These are phyloP conservation scores for Botia kubotai DNA, from an alignment of 2,797 vertebrate species.

Conservation along the genomic window DNA sequence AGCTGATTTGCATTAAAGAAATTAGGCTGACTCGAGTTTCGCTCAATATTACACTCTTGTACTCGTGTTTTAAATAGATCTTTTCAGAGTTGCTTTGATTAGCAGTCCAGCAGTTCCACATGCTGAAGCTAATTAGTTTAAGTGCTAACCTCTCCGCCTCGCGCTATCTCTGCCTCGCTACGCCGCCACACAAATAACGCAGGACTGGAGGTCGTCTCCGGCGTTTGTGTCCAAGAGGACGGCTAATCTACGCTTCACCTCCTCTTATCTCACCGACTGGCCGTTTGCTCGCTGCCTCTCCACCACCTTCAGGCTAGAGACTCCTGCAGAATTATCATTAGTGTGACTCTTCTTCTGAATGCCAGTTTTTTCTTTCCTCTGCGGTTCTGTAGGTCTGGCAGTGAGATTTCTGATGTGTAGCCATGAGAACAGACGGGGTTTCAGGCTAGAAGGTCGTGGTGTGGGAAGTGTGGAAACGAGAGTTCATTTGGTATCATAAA, in stretches of 20 bases:
- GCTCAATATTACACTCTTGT: constrained; percentile 12
- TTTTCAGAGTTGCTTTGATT: constrained; percentile 26
- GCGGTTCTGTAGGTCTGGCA: too few relatives aligned
- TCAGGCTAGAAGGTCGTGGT: constrained; percentile 26
- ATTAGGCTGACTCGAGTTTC: neutral
- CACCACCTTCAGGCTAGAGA: constrained; percentile 38
- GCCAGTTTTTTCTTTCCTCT: neutral
- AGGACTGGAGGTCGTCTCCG: constrained; percentile 64
- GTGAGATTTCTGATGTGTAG: constrained; percentile 2
- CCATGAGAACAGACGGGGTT: constrained; percentile 10
- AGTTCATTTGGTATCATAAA: constrained; percentile 8
- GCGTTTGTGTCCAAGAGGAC: constrained; percentile 71
- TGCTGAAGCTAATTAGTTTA: constrained; percentile 42
- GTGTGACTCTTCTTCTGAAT: neutral
- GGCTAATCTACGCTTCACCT: constrained; percentile 74
- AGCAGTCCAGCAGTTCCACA: constrained; percentile 15
- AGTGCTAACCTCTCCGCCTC: constrained; percentile 28
- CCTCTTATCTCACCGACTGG: constrained; percentile 74
- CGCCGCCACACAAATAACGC: constrained; percentile 2
- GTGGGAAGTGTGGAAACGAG: constrained; percentile 21
- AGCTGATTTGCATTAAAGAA: constrained; percentile 6
- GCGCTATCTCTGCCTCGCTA: neutral
- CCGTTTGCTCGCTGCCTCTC: constrained; percentile 47
- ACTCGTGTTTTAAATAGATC: constrained; percentile 25
- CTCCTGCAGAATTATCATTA: constrained; percentile 39